phyloP scores from a whole-genome alignment of 2,888 invertebrate species.

The Lepidochitona cinerea region DNA sequence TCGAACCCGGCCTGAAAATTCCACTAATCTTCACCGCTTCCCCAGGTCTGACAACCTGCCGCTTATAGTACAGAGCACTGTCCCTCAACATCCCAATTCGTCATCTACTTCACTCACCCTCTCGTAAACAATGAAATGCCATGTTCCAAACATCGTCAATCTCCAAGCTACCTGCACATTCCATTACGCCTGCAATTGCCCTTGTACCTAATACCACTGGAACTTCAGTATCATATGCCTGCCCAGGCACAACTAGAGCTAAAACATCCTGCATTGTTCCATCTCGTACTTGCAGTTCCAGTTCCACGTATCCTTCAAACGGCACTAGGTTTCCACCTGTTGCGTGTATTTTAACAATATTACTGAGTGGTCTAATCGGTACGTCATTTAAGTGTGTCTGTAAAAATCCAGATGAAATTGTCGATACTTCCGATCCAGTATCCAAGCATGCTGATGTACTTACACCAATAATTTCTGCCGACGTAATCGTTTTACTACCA shows the following conservation, averaged over 20 bases:
- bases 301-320: constrained; percentile 22
- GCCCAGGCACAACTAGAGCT: constrained; percentile 7
- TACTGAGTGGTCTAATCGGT: neutral
- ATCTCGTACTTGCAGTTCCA: constrained; percentile 5
- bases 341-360: constrained; percentile 2
- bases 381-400: neutral
- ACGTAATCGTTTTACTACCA: neutral
- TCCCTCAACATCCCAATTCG: neutral
- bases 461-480: neutral
- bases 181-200: constrained; percentile 13
- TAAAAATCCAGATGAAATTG: neutral
- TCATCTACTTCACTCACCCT: neutral
- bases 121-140: neutral
- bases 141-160: neutral
- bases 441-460: neutral
- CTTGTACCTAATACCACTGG: constrained; percentile 28
- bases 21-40: neutral
- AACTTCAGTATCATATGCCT: neutral
- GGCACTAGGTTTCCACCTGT: constrained; percentile 16
- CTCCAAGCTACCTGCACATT: neutral
- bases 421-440: neutral
- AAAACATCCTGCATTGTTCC: neutral
- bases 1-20: neutral
- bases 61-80: neutral
- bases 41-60: neutral